Evolutionary conservation across 2,888 invertebrate species (phyloP).

Genomic region (Leptopilina syphax): DNA sequence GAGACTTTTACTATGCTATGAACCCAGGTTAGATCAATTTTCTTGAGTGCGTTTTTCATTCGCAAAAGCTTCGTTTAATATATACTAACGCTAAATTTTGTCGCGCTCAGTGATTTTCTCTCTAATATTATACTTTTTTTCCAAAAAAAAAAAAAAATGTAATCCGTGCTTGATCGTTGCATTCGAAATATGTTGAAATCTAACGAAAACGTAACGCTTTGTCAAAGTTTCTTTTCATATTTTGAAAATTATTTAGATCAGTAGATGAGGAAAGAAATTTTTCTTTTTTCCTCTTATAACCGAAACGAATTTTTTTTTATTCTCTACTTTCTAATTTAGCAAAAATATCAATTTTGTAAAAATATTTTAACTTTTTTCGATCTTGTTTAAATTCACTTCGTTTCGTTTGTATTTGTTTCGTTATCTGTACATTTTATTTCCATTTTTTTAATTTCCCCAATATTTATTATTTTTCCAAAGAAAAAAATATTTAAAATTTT

Average conservation of each 20-base stretch:
- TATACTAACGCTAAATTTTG: conserved; percentile 42
- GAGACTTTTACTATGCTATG: conserved; percentile 99
- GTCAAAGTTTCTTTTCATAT: neutral
- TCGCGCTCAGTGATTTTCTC: conserved; percentile 40
- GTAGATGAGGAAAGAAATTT: too few relatives aligned
- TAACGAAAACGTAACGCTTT: neutral
- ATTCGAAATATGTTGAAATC: neutral
- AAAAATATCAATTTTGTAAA: too few relatives aligned
- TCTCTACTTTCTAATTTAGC: too few relatives aligned
- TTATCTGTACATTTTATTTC: too few relatives aligned
- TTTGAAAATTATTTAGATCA: neutral
- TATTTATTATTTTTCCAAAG: too few relatives aligned
- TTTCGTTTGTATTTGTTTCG: too few relatives aligned
- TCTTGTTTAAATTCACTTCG: too few relatives aligned
- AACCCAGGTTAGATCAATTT: conserved; percentile 90
- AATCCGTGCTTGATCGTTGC: conserved; percentile 31
- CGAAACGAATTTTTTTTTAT: too few relatives aligned
- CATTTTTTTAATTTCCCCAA: too few relatives aligned
- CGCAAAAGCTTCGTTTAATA: conserved; percentile 23
- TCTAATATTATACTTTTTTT: neutral
- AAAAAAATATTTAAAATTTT: too few relatives aligned
- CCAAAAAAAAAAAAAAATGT: neutral
- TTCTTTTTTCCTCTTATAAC: too few relatives aligned
- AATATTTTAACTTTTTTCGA: too few relatives aligned
- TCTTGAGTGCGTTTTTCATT: conserved; percentile 46